Base-by-base conservation (phyloP, 2,888 invertebrate genomes). In the Timema podura region DNA sequence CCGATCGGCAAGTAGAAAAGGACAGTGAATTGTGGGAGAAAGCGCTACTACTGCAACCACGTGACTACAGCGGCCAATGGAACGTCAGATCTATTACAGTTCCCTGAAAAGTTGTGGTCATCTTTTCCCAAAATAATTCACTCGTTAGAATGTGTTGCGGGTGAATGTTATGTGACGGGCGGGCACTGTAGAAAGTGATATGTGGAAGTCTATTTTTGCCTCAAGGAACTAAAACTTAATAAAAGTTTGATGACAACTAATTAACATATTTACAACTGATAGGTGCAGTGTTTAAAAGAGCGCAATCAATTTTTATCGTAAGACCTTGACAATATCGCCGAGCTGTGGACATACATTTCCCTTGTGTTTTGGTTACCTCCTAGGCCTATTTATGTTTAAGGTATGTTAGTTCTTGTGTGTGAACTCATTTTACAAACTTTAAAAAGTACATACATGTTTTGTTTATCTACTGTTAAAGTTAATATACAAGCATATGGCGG, bases 61-160 rank as follows among this genome's bases (percentile, higher is more conserved):
- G 61, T 61, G 61, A 61, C 48, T 48, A 8, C 3, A 48, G 64
- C 54, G 64, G 45, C 76, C 75, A 76, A 76, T 76, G 70, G 51
- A 72, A 67, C 64, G 64, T 72, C 16, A 70, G 70, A 73, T 73
- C 73, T 73, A 73, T 75, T 75, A 74, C 74, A 69, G 69, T 75
- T 75, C 75, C 73, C 71, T 73, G 75, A 75, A 75, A 72, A 74
- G 74, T 74, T 73, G 72, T 75, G 75, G 76, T 76, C 75, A 75
- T 74, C 74, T 72, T 74, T 71, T 75, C 76, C 75, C 67, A 75
- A 76, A 76, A 76, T 76, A 76, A 74, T 74, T 70, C 73, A 64
- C 69, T 59, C 65, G 51, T 45, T 65, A 45, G 67, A 54, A 30
- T 71, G 70, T 49, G 66, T 49, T 70, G 59, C 65, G 48, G 57